phyloP scores from a whole-genome alignment of 2,113 vertebrate genomes.

The Ciconia maguari region DNA sequence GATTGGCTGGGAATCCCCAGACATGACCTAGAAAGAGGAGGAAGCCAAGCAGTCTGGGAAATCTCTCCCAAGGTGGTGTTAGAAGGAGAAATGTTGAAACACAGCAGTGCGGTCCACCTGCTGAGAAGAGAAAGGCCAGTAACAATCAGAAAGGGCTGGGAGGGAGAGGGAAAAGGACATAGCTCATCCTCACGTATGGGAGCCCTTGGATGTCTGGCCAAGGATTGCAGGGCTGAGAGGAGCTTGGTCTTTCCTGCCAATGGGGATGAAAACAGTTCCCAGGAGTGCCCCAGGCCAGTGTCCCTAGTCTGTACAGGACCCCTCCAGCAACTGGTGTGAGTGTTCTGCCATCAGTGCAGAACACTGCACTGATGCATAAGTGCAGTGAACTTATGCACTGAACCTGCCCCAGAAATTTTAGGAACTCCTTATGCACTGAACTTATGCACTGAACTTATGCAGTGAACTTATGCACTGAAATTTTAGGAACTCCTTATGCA shows the following conservation, averaged over 20 bases:
- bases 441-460: too few species aligned
- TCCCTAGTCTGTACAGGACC: neutral
- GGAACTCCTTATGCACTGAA: too few species aligned
- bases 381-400: too few species aligned
- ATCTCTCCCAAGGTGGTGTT: neutral
- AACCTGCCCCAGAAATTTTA: too few species aligned
- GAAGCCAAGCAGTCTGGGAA: neutral
- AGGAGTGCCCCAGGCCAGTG: neutral
- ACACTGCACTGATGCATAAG: too few species aligned
- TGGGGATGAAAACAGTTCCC: neutral
- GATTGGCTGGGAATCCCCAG: neutral
- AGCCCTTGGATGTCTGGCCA: neutral
- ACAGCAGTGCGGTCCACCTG: neutral
- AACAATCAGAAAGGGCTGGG: neutral
- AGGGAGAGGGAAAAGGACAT: neutral
- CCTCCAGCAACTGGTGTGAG: neutral
- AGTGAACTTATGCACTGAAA: too few species aligned
- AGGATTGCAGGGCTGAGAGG: neutral
- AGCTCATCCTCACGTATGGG: fast-evolving
- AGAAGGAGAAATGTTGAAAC: neutral
- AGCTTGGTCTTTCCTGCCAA: neutral
- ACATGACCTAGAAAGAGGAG: neutral
- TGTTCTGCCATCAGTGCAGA: neutral
- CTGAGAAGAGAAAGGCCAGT: neutral
- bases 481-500: too few species aligned